Conservation (phyloP, 2,888 invertebrate species). For the Andrena dorsata region DNA sequence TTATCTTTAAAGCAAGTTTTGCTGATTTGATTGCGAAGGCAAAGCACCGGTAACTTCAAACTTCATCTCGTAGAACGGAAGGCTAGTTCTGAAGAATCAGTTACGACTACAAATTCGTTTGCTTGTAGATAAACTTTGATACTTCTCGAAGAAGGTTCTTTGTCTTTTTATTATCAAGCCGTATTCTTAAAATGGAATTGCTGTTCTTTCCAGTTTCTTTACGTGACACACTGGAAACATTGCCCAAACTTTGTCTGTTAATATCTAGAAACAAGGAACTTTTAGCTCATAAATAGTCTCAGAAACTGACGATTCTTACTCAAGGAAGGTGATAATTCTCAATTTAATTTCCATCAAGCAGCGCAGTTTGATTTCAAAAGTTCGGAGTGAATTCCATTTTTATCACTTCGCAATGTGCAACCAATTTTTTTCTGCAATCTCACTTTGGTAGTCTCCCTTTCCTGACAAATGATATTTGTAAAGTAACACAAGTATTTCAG, state of each 20-base stretch:
- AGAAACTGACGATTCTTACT: no score
- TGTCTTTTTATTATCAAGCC: slow-evolving; percentile 7
- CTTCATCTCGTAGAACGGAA: slow-evolving; percentile 24
- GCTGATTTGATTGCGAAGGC: slow-evolving; percentile 5
- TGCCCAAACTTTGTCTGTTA: no score
- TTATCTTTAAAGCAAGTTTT: slow-evolving; percentile 4
- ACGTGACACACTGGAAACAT: background rate
- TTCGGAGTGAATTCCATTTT: no score
- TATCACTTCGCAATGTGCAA: no score
- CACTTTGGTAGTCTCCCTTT: no score
- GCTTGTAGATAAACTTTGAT: slow-evolving; percentile 17
- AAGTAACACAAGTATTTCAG: background rate
- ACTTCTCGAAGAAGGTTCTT: background rate
- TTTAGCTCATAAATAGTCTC: background rate
- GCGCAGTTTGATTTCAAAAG: no score
- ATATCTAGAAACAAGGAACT: background rate
- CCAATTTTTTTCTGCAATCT: no score
- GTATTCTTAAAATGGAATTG: background rate
- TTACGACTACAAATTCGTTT: slow-evolving; percentile 28
- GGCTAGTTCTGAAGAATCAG: slow-evolving; percentile 17
- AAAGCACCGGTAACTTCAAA: slow-evolving; percentile 10
- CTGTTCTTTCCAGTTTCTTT: slow-evolving; percentile 1
- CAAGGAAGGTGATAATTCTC: no score
- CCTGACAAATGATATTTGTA: background rate
- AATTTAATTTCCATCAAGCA: no score